Evolutionary conservation across 2,797 vertebrate genomes (phyloP).

Genomic region (Lycodopsis pacificus): DNA sequence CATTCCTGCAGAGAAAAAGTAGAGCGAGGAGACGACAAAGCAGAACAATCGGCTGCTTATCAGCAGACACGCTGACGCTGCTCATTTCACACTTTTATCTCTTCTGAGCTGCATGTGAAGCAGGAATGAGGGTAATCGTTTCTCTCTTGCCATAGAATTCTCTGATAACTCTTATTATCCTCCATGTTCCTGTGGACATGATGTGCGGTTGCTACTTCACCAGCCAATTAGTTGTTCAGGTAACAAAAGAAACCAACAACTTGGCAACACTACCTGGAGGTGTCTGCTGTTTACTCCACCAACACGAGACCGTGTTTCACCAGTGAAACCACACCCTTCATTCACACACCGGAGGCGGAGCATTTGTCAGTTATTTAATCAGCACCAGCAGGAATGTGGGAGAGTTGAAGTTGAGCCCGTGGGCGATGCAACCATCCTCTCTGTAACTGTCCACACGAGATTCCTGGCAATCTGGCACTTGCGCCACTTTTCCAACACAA

Average conservation of each 20-base stretch:
- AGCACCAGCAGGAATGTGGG: background rate
- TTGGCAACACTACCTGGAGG: background rate
- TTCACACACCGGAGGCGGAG: background rate
- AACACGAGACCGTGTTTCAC: background rate
- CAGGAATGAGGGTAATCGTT: background rate
- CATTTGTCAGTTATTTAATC: background rate
- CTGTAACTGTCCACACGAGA: background rate
- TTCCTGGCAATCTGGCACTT: background rate
- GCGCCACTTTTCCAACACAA: background rate
- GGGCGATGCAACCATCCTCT: background rate
- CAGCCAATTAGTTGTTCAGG: background rate
- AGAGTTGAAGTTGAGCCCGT: background rate
- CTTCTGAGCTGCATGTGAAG: background rate
- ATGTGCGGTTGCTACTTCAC: background rate
- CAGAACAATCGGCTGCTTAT: background rate
- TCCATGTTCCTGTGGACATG: background rate
- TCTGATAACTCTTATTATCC: no score
- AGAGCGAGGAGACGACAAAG: no score
- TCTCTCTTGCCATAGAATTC: background rate
- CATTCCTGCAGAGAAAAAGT: constrained; percentile 53
- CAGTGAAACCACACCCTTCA: background rate
- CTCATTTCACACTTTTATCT: background rate
- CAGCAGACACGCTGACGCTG: background rate
- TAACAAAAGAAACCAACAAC: background rate
- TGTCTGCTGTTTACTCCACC: background rate